Evolutionary conservation across 2,797 vertebrate genomes (phyloP).

Genomic region (Enoplosus armatus): DNA sequence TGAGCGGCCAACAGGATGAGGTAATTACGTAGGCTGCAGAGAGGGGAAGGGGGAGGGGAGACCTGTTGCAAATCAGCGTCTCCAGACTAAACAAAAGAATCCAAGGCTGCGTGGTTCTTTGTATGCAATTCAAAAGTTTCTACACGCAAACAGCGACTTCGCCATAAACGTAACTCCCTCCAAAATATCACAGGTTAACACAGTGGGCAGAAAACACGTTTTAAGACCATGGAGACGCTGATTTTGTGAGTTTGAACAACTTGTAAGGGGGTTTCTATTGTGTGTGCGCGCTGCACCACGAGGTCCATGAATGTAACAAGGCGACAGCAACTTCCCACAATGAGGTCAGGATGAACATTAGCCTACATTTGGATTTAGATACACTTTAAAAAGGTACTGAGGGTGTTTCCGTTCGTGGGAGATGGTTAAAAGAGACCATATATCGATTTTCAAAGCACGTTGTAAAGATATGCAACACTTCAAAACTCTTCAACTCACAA

Average conservation of each 20-base stretch:
- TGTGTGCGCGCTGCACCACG: slow-evolving; percentile 81
- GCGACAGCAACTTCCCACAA: slow-evolving; percentile 83
- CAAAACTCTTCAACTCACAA: slow-evolving; percentile 9
- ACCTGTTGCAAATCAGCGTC: slow-evolving; percentile 90
- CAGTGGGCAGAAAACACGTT: not conserved
- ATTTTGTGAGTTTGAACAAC: slow-evolving; percentile 69
- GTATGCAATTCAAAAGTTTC: slow-evolving; percentile 76
- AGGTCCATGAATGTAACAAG: slow-evolving; percentile 83
- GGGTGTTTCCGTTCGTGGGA: not conserved
- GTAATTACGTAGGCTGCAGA: slow-evolving; percentile 81
- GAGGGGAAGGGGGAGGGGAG: slow-evolving; percentile 78
- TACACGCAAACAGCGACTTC: slow-evolving; percentile 35
- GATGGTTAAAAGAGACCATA: not conserved
- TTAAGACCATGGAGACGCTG: not conserved
- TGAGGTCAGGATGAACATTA: slow-evolving; percentile 80
- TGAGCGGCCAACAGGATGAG: slow-evolving; percentile 81
- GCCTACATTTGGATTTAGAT: slow-evolving; percentile 49
- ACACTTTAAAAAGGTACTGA: not conserved
- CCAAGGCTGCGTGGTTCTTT: slow-evolving; percentile 78
- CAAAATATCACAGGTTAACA: not conserved
- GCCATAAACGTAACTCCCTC: not conserved
- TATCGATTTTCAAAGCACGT: not conserved
- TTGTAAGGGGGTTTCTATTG: slow-evolving; percentile 78
- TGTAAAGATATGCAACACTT: slow-evolving; percentile 21
- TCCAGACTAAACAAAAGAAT: slow-evolving; percentile 91